These are phyloP conservation scores for Pseudeuparius sepicola DNA, from an alignment of 2,888 invertebrate species.

Conservation along the genomic window DNA sequence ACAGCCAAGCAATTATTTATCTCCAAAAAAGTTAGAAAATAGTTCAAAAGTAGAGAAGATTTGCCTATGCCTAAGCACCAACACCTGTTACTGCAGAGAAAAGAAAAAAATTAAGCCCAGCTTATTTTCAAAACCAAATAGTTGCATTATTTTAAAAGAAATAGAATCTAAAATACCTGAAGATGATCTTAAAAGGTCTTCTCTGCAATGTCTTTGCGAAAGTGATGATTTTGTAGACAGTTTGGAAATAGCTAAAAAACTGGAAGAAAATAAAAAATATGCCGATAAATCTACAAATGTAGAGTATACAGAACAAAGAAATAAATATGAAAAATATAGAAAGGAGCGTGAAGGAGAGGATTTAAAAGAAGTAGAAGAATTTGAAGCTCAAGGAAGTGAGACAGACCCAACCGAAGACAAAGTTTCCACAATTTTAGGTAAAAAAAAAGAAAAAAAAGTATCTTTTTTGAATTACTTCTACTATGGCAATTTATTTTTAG, in stretches of 20 bases:
- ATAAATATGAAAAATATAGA: constrained; percentile 21
- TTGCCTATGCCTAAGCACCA: constrained; percentile 17
- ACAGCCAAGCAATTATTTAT: constrained; percentile 19
- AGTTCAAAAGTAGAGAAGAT: constrained; percentile 15
- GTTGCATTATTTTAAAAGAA: constrained; percentile 16
- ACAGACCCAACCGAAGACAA: background rate
- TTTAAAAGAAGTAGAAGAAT: constrained; percentile 16
- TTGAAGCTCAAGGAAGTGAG: constrained; percentile 4
- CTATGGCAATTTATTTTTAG: constrained; percentile 5
- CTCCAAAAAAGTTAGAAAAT: constrained; percentile 17
- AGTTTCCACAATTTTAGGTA: constrained; percentile 17
- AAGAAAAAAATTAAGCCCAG: constrained; percentile 18
- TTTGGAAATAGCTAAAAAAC: constrained; percentile 4
- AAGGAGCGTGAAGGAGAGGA: constrained; percentile 15
- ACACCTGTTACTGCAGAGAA: constrained; percentile 24
- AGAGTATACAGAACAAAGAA: constrained; percentile 18
- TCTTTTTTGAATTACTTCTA: too few species aligned
- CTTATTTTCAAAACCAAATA: constrained; percentile 20
- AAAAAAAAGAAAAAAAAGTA: too few species aligned
- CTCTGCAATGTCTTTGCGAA: constrained; percentile 18
- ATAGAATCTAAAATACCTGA: constrained; percentile 6
- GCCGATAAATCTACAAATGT: constrained; percentile 9
- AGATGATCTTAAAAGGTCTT: constrained; percentile 15
- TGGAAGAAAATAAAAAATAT: background rate
- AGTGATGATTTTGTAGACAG: constrained; percentile 2